Conservation (phyloP, 2,113 vertebrate genomes). For the Brachionichthys hirsutus region DNA sequence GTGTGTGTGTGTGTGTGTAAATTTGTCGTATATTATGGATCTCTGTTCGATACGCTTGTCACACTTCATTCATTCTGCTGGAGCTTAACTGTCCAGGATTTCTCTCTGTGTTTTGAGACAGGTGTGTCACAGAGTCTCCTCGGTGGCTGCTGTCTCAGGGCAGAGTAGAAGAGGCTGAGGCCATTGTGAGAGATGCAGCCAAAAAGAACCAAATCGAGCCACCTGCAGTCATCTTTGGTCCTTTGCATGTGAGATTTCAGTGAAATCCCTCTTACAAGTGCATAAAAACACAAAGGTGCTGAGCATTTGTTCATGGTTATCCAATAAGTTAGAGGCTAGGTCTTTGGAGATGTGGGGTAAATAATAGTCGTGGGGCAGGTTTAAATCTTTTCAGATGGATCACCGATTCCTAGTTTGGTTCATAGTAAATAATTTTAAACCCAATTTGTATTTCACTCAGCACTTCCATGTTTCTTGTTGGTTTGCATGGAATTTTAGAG, state of each 20-base stretch:
- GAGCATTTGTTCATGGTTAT: no score
- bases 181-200: conserved; percentile 82
- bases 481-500: no score
- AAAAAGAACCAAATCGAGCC: conserved; percentile 75
- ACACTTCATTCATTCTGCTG: no score
- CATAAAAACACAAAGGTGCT: neutral
- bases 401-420: no score
- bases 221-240: conserved; percentile 79
- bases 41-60: no score
- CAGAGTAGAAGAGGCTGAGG: conserved; percentile 82
- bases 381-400: no score
- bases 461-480: no score
- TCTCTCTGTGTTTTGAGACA: conserved; percentile 41
- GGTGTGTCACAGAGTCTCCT: conserved; percentile 88
- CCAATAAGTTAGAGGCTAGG: no score
- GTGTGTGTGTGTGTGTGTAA: conserved; percentile 24
- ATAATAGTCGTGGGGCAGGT: no score
- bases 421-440: no score
- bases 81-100: neutral
- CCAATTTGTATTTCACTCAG: no score
- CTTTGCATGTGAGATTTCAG: conserved; percentile 73
- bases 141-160: conserved; percentile 86
- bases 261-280: neutral
- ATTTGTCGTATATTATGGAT: neutral
- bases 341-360: no score